A percentile compares a stretch with the other conserved stretches of the same genome.
phyloP scores from a whole-genome alignment of 1,140 invertebrate species.

The Drosophila prosaltans region DNA sequence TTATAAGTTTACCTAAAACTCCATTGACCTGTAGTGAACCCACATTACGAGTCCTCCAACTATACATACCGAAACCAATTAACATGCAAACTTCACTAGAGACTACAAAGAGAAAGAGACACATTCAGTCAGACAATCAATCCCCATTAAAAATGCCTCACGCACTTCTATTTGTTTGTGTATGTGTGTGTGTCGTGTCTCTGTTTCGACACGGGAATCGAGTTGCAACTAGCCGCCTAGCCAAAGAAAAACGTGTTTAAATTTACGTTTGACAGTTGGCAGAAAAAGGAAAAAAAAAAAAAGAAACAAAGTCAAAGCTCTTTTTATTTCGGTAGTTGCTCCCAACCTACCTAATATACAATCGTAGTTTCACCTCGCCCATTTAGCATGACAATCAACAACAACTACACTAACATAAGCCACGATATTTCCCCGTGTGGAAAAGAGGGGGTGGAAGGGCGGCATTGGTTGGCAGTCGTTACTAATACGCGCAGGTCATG shows the following conservation, averaged over 20 bases:
- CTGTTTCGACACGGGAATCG: constrained; percentile 41
- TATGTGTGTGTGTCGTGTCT: constrained; percentile 31
- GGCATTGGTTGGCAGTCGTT: not conserved
- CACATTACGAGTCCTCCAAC: constrained; percentile 27
- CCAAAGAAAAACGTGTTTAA: constrained; percentile 57
- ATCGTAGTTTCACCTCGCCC: constrained; percentile 63
- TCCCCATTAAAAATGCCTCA: constrained; percentile 59
- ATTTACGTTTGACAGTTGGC: constrained; percentile 54
- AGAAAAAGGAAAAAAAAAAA: constrained; percentile 27
- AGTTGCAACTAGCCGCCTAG: constrained; percentile 26
- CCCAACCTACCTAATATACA: constrained; percentile 27
- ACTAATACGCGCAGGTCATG: constrained; percentile 69
- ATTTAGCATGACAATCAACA: constrained; percentile 76
- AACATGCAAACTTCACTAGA: constrained; percentile 61
- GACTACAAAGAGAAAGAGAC: not conserved
- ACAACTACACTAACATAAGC: too few species aligned
- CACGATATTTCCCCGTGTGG: constrained; percentile 7
- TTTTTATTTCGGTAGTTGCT: constrained; percentile 35
- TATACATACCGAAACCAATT: constrained; percentile 48
- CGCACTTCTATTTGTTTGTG: constrained; percentile 49
- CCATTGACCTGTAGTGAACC: constrained; percentile 26
- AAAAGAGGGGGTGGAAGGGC: not conserved
- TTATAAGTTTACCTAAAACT: constrained; percentile 10
- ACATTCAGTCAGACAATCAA: constrained; percentile 41
- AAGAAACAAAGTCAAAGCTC: constrained; percentile 29